Conservation (phyloP, 2,797 vertebrate genomes). For the Pipistrellus pygmaeus region DNA sequence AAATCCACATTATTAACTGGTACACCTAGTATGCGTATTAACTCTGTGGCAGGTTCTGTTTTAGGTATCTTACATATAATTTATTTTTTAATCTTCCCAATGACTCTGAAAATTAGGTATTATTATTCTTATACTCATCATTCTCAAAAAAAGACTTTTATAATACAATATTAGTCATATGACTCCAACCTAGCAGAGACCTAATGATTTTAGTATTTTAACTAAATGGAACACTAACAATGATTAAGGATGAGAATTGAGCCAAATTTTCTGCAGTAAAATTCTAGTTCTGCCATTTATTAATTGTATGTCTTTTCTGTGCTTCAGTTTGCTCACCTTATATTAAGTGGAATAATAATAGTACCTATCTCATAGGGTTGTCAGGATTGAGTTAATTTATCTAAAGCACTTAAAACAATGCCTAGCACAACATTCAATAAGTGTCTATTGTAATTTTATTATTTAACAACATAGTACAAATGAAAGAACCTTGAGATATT, state of each 20-base stretch:
- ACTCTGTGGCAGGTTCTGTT: conserved; percentile 18
- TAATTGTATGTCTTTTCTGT: background rate
- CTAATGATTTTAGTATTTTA: background rate
- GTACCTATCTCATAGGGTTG: background rate
- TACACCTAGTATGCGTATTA: background rate
- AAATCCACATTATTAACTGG: too few species aligned
- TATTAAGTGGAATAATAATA: conserved; percentile 23
- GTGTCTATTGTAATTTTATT: conserved; percentile 28
- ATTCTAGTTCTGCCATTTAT: conserved; percentile 21
- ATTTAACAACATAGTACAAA: conserved; percentile 18
- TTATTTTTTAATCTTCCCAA: background rate
- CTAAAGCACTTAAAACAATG: conserved; percentile 17
- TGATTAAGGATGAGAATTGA: conserved; percentile 25
- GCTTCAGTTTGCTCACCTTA: background rate
- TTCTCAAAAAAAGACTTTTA: conserved; percentile 39
- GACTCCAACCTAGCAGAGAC: background rate
- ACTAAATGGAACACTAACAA: background rate
- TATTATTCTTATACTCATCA: conserved; percentile 31
- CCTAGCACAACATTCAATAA: background rate
- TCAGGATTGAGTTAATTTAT: background rate
- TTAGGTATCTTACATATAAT: background rate
- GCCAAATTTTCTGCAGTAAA: background rate
- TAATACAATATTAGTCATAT: background rate
- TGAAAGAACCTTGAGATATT: background rate
- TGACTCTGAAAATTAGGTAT: conserved; percentile 34